Evolutionary conservation across 1,140 invertebrate species (phyloP), one percentile per base, ranked within the genome.

Genomic region (Eulimnadia texana): DNA sequence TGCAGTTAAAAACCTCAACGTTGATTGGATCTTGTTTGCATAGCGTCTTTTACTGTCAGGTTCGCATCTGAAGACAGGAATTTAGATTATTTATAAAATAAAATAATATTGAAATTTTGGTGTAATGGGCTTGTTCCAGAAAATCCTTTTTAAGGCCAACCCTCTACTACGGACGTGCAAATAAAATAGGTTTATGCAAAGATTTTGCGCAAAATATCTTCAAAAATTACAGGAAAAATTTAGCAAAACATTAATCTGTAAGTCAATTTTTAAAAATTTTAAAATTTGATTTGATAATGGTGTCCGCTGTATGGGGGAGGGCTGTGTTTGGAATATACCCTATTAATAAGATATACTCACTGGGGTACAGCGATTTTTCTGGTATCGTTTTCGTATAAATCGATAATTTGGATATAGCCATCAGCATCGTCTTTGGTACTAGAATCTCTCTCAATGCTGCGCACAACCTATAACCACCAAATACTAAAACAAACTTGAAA

Each of bases 331-430:
- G 16, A 42, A 16, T 42, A 42, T 9, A 42, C 6, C 6, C 33
- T 9, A 42, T 42, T 16, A 16, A 9, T 16, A 42, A 42, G 52
- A 29, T 29, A 56, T 63, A 70, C 72, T 72, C 68, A 80, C 78
- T 72, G 68, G 3, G 81, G 80, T 16, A 84, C 70, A 9, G 80
- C 75, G 29, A 84, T 70, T 65, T 82, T 84, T 62, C 79, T 72
- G n/a, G 82, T 63, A 62, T 74, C 78, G 6, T 75, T 73, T 56
- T 70, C 73, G 1, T 71, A 66, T 16, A 75, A 63, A 69, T 84
- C 81, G 51, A 77, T 72, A 19, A 83, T 72, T 70, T 84, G 82
- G 29, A 84, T 42, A 16, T 42, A 42, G 16, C 33, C 33, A 16
- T 42, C 33, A 9, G 33, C 33, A 9, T 42, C 33, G 6, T 42